Evolutionary conservation across 2,113 vertebrate species (phyloP).

Genomic region (Probosciger aterrimus): DNA sequence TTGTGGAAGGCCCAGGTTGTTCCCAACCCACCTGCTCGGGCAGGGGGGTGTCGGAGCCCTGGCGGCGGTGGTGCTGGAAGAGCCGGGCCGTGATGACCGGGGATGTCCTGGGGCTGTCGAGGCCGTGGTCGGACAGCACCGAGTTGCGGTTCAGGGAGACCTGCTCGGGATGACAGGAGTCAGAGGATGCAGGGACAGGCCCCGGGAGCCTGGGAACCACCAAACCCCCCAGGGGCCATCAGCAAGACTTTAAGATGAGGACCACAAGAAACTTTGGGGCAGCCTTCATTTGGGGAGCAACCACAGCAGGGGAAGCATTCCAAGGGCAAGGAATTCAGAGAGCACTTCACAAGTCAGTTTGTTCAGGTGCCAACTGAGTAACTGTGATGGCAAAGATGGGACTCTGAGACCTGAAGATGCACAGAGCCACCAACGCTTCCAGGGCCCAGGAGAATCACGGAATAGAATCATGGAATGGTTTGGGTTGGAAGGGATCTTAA

Average conservation of each 20-base stretch:
- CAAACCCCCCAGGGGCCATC: rapidly evolving
- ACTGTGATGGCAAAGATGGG: rapidly evolving
- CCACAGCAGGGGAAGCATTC: neutral
- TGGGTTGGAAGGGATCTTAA: neutral
- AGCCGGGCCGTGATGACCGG: conserved; percentile 72
- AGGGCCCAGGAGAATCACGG: neutral
- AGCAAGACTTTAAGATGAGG: neutral
- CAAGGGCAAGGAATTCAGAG: neutral
- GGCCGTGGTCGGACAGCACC: conserved; percentile 62
- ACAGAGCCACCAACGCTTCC: neutral
- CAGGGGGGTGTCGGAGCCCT: conserved; percentile 70
- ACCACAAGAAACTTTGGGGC: rapidly evolving
- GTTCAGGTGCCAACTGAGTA: neutral
- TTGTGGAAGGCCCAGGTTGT: neutral
- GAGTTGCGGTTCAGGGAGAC: conserved; percentile 67
- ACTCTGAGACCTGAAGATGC: rapidly evolving
- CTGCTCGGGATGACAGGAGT: neutral
- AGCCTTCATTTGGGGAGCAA: neutral
- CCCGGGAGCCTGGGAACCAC: neutral
- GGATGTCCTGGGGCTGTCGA: conserved; percentile 85
- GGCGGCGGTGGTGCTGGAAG: conserved; percentile 75
- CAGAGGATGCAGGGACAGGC: neutral
- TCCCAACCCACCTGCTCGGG: conserved; percentile 75
- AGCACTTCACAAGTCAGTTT: rapidly evolving
- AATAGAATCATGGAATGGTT: neutral